Percentiles rank a stretch among this genome's conserved stretches.
Conservation (phyloP, 2,888 invertebrate species). For the Polylopha cassiicola region DNA sequence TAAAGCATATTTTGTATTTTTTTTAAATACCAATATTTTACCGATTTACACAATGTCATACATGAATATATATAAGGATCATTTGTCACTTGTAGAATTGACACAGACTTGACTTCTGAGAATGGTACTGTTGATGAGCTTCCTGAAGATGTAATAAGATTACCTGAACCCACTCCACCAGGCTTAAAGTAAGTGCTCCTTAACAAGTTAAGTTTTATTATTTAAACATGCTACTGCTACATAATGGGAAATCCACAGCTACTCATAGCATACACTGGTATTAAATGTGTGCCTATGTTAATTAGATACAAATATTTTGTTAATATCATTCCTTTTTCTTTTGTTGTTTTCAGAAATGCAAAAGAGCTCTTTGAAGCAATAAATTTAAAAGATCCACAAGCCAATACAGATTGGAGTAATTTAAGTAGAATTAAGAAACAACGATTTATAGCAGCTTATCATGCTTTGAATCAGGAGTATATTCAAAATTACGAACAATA, state of each 20-base stretch:
- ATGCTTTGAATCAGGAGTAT: constrained; percentile 50
- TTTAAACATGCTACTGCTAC: too few relatives aligned
- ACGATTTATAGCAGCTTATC: constrained; percentile 43
- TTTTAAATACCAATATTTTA: too few relatives aligned
- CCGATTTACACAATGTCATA: too few relatives aligned
- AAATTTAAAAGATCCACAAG: constrained; percentile 28
- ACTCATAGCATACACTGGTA: too few relatives aligned
- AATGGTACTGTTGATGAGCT: background rate
- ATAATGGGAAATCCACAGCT: too few relatives aligned
- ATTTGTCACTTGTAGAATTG: too few relatives aligned
- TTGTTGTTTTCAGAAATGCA: constrained; percentile 42
- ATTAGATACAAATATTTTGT: too few relatives aligned
- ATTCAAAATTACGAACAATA: constrained; percentile 51
- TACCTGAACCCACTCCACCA: constrained; percentile 31
- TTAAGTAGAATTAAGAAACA: constrained; percentile 38
- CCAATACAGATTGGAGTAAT: constrained; percentile 34
- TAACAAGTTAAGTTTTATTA: too few relatives aligned
- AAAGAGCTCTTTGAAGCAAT: constrained; percentile 49
- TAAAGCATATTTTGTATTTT: too few relatives aligned
- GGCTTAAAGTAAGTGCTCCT: constrained; percentile 32
- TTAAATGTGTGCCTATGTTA: too few relatives aligned
- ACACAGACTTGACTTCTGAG: too few relatives aligned
- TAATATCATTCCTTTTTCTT: constrained; percentile 6
- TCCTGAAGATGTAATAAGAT: background rate
- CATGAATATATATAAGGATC: too few relatives aligned